Evolutionary conservation across 2,113 vertebrate genomes (phyloP).

Genomic region (Eulacestoma nigropectus): DNA sequence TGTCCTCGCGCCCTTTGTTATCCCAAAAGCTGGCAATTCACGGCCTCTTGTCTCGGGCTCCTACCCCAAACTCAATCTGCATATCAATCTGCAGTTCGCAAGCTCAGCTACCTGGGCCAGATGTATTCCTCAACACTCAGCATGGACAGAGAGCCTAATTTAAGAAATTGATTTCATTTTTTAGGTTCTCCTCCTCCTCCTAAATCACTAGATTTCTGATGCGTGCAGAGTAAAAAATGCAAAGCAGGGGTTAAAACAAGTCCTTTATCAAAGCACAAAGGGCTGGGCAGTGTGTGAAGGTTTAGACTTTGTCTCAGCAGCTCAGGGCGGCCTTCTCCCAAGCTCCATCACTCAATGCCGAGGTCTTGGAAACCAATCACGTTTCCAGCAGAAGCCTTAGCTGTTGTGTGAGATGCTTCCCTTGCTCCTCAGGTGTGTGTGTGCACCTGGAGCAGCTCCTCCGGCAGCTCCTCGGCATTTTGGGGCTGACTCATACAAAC

Average conservation of each 20-base stretch:
- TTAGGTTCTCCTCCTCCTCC: not conserved
- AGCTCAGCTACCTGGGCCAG: not conserved
- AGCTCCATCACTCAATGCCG: accelerated
- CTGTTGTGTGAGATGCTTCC: not conserved
- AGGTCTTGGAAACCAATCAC: not conserved
- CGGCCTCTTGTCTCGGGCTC: not conserved
- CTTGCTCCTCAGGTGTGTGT: not conserved
- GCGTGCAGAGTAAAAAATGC: not conserved
- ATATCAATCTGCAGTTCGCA: not conserved
- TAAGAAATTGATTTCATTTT: not conserved
- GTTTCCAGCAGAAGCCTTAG: not conserved
- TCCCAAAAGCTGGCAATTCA: not conserved
- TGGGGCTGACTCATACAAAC: not conserved
- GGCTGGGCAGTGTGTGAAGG: not conserved
- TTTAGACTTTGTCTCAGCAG: not conserved
- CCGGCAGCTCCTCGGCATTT: not conserved
- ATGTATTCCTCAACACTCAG: not conserved
- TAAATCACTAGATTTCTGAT: not conserved
- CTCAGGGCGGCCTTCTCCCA: not conserved
- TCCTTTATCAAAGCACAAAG: accelerated
- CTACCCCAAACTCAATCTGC: not conserved
- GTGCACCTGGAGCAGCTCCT: not conserved
- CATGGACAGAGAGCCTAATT: not conserved
- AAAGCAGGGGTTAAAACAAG: not conserved
- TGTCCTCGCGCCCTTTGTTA: accelerated